Conservation (phyloP, 2,113 vertebrate genomes). For the Ameiurus melas region DNA sequence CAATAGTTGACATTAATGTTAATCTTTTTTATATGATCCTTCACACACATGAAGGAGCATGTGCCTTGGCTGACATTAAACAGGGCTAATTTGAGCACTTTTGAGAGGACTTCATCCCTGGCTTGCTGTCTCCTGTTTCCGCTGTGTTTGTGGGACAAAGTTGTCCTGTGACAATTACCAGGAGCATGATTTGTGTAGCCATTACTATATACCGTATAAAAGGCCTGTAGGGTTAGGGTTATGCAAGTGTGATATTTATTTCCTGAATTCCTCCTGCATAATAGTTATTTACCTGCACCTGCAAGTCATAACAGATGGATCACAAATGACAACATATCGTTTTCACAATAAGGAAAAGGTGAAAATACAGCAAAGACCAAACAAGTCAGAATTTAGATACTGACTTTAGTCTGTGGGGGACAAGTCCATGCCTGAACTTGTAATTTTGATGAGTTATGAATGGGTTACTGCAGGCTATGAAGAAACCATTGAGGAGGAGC, state of each 20-base stretch:
- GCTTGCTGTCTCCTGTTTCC: neutral
- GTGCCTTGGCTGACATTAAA: conserved; percentile 9
- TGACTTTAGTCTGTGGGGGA: neutral
- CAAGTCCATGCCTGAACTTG: neutral
- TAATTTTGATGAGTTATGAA: neutral
- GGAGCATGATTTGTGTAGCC: conserved; percentile 12
- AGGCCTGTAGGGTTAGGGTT: neutral
- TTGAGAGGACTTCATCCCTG: neutral
- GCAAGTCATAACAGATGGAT: neutral
- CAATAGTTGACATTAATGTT: neutral
- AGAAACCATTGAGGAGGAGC: conserved; percentile 17
- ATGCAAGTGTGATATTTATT: conserved; percentile 11
- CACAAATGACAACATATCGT: neutral
- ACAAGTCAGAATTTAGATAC: neutral
- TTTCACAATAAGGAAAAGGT: neutral
- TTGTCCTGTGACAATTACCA: conserved; percentile 39
- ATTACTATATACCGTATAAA: conserved; percentile 24
- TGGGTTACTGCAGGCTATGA: conserved; percentile 15
- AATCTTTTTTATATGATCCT: neutral
- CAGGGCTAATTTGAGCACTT: conserved; percentile 5
- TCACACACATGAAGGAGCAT: neutral
- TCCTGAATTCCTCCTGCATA: conserved; percentile 1
- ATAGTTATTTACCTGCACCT: neutral
- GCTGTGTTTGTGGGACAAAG: conserved; percentile 3
- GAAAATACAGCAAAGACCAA: neutral